phyloP scores from a whole-genome alignment of 2,113 vertebrate genomes.

The Triplophysa rosa region DNA sequence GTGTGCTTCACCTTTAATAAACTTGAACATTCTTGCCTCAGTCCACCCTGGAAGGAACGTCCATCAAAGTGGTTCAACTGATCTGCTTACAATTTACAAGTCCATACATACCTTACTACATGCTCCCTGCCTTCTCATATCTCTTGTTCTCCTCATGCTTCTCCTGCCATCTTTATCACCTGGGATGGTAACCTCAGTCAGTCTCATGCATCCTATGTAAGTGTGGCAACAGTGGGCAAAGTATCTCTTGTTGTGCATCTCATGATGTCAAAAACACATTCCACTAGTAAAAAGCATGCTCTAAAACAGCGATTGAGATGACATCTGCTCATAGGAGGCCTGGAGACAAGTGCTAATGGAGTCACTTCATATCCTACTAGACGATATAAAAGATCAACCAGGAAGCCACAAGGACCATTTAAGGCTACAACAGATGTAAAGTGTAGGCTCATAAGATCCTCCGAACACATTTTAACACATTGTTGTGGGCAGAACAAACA shows the following conservation, averaged over 20 bases:
- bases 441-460: neutral
- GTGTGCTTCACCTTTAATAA: neutral
- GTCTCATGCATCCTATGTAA: slow-evolving; percentile 26
- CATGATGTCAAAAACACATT: slow-evolving; percentile 29
- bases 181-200: slow-evolving; percentile 38
- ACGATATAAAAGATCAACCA: slow-evolving; percentile 2
- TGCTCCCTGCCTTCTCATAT: neutral
- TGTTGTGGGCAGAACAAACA: slow-evolving; percentile 12
- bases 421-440: neutral
- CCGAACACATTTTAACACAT: slow-evolving; percentile 16
- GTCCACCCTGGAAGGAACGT: neutral
- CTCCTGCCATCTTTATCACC: neutral
- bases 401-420: slow-evolving; percentile 12
- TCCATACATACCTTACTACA: slow-evolving; percentile 14
- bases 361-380: slow-evolving; percentile 15
- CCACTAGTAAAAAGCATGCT: slow-evolving; percentile 34
- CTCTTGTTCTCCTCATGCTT: neutral
- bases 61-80: too few species aligned
- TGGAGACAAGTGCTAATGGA: slow-evolving; percentile 32
- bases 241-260: slow-evolving; percentile 25
- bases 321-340: neutral
- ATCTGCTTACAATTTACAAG: slow-evolving; percentile 4
- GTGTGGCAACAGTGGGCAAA: slow-evolving; percentile 31
- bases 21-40: neutral
- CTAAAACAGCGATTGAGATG: slow-evolving; percentile 33